Conservation (phyloP, 2,797 vertebrate genomes). For the Otus scops region DNA sequence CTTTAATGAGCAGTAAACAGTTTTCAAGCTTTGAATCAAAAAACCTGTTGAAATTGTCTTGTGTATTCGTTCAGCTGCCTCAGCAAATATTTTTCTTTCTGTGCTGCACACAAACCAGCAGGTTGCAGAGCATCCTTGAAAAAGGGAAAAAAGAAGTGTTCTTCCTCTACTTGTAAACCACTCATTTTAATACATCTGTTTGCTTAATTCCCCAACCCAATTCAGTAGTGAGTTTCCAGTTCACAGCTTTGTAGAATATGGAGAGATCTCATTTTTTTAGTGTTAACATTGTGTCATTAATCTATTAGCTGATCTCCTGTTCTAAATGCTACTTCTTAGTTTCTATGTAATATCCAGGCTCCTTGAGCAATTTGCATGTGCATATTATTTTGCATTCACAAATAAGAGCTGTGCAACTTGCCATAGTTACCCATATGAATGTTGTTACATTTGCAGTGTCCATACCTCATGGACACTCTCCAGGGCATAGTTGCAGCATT, state of each 20-base stretch:
- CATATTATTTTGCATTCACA: not conserved
- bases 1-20: slow-evolving; percentile 27
- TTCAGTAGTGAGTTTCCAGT: not conserved
- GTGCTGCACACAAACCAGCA: not conserved
- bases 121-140: not conserved
- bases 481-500: not conserved
- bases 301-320: not conserved
- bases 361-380: not conserved
- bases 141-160: not conserved
- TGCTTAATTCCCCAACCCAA: not conserved
- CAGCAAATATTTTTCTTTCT: slow-evolving; percentile 43
- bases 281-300: not conserved
- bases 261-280: not conserved
- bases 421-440: rapidly evolving
- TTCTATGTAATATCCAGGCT: not conserved
- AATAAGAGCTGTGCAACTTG: not conserved
- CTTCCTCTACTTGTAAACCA: not conserved
- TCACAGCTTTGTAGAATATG: not conserved
- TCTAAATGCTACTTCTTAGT: not conserved
- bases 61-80: slow-evolving; percentile 29
- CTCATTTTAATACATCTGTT: not conserved
- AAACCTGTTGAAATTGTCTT: slow-evolving; percentile 29
- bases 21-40: slow-evolving; percentile 20
- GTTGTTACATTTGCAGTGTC: not conserved
- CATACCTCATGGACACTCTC: not conserved